Evolutionary conservation across 2,113 vertebrate species (phyloP).

Genomic region (Oryzias melastigma): DNA sequence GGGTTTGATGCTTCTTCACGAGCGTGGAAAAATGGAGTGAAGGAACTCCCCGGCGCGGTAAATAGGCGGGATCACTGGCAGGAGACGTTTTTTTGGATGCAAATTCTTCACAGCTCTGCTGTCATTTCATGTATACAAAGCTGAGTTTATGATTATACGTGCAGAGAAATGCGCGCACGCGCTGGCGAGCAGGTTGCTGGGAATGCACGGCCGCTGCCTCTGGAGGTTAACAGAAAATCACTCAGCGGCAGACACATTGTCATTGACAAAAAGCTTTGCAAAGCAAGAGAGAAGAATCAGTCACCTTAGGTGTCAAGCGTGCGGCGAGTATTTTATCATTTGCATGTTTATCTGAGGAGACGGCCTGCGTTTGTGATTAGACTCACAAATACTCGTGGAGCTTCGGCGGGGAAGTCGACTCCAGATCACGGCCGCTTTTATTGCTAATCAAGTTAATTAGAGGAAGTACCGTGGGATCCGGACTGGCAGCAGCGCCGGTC

Average conservation of each 20-base stretch:
- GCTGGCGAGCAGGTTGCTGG: constrained; percentile 31
- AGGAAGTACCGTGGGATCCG: constrained; percentile 42
- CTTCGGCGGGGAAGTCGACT: constrained; percentile 26
- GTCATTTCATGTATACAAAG: constrained; percentile 24
- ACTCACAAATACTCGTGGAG: constrained; percentile 48
- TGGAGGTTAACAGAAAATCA: constrained; percentile 65
- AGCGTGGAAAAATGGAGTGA: background rate
- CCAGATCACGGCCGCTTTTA: constrained; percentile 47
- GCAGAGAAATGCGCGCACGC: constrained; percentile 27
- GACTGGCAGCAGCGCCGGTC: constrained; percentile 52
- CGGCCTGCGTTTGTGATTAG: constrained; percentile 55
- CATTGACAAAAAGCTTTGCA: constrained; percentile 63
- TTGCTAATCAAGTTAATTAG: constrained; percentile 72
- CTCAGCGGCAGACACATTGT: constrained; percentile 58
- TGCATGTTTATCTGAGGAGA: constrained; percentile 75
- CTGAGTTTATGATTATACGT: constrained; percentile 19
- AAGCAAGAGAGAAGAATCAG: constrained; percentile 40
- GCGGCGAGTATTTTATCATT: constrained; percentile 66
- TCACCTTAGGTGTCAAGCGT: constrained; percentile 61
- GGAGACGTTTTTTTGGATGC: constrained; percentile 8
- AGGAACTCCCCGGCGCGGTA: too few species aligned
- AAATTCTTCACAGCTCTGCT: constrained; percentile 36
- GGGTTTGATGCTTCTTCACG: background rate
- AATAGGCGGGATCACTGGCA: too few species aligned
- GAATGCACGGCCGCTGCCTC: constrained; percentile 57